phyloP scores from a whole-genome alignment of 2,888 invertebrate species.

The Morpho deidamia region DNA sequence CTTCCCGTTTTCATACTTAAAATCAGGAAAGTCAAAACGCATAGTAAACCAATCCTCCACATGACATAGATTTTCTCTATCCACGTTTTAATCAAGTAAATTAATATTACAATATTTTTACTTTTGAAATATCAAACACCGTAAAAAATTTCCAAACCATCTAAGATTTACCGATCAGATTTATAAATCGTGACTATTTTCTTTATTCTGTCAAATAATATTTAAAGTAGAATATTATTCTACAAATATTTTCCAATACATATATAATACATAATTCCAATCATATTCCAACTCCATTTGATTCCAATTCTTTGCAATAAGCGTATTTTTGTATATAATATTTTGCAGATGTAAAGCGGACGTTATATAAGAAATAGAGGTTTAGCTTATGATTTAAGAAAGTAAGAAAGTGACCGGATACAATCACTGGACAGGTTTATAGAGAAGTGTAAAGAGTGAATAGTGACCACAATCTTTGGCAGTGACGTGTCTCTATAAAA shows the following conservation, averaged over 20 bases:
- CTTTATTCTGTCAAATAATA: neutral
- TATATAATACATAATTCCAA: neutral
- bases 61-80: too few relatives aligned
- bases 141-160: too few relatives aligned
- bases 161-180: too few relatives aligned
- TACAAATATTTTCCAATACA: too few relatives aligned
- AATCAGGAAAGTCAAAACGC: too few relatives aligned
- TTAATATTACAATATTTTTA: too few relatives aligned
- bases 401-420: conserved; percentile 2
- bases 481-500: conserved; percentile 27
- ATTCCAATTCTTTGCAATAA: conserved; percentile 7
- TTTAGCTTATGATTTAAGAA: conserved; percentile 3
- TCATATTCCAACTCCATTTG: neutral
- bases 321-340: conserved; percentile 3
- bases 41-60: too few relatives aligned
- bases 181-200: neutral
- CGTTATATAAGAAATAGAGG: neutral
- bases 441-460: conserved; percentile 23
- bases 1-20: too few relatives aligned
- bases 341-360: conserved; percentile 6
- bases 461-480: conserved; percentile 29
- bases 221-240: neutral
- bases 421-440: conserved; percentile 22
- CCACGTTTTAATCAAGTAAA: too few relatives aligned
- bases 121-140: too few relatives aligned